phyloP scores from a whole-genome alignment of 2,888 invertebrate genomes.

The Microplitis manilae region DNA sequence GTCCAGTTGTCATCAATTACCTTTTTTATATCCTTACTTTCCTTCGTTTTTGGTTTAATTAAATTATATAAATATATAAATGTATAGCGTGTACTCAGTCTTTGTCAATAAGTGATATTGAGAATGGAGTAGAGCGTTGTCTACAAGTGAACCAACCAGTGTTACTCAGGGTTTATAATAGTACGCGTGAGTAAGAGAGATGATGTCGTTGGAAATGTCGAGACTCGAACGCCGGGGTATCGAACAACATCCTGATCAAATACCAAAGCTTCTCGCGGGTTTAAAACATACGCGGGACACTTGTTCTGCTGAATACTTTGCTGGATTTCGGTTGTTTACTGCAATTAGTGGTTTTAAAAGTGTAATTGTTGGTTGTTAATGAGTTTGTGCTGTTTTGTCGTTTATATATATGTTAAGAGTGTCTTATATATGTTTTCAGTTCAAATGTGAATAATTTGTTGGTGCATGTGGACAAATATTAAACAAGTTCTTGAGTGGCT shows the following conservation, averaged over 20 bases:
- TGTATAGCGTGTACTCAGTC: neutral
- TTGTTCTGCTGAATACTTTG: constrained; percentile 10
- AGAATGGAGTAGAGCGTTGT: constrained; percentile 25
- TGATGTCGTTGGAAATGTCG: constrained; percentile 30
- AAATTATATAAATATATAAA: neutral
- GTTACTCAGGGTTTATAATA: constrained; percentile 14
- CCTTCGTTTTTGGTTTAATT: neutral
- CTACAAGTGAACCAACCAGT: constrained; percentile 33
- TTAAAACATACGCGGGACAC: constrained; percentile 25
- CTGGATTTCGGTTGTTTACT: constrained; percentile 16
- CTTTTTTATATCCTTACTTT: constrained; percentile 15
- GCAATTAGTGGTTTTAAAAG: neutral
- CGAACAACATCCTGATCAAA: constrained; percentile 34
- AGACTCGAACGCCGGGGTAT: constrained; percentile 8
- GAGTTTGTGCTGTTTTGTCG: neutral
- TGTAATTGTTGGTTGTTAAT: too few relatives aligned
- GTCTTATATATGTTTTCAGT: neutral
- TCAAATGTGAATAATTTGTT: neutral
- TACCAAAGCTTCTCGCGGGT: constrained; percentile 30
- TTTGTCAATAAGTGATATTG: constrained; percentile 14
- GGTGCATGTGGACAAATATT: constrained; percentile 10
- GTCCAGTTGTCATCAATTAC: constrained; percentile 22
- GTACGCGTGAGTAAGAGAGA: constrained; percentile 20
- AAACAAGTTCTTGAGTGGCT: neutral
- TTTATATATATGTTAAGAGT: neutral